phyloP scores from a whole-genome alignment of 2,888 invertebrate genomes.

The Drosophila vallismaia region DNA sequence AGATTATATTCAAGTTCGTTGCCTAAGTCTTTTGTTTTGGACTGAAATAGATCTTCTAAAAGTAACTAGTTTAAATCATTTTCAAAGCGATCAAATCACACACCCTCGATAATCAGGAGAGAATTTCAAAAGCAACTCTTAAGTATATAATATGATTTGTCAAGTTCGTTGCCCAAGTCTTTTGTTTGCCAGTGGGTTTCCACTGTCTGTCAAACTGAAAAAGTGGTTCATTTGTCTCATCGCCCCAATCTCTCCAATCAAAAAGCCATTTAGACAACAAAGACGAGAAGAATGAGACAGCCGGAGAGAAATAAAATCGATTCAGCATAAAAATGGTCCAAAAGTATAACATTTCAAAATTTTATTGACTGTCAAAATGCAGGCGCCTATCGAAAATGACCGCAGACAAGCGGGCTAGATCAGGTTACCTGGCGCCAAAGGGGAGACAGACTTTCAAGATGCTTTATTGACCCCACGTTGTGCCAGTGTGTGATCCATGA shows the following conservation, averaged over 20 bases:
- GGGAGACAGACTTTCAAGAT: conserved; percentile 33
- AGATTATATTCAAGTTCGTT: conserved; percentile 54
- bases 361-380: conserved; percentile 80
- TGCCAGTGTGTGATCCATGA: conserved; percentile 25
- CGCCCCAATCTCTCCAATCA: conserved; percentile 75
- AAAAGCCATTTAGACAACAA: conserved; percentile 71
- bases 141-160: conserved; percentile 33
- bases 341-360: conserved; percentile 81
- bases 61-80: not conserved
- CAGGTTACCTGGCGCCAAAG: conserved; percentile 42
- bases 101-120: not conserved
- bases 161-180: conserved; percentile 72
- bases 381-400: conserved; percentile 36
- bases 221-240: conserved; percentile 73
- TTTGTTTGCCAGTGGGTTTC: conserved; percentile 48
- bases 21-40: conserved; percentile 60
- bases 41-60: not conserved
- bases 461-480: conserved; percentile 54
- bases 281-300: conserved; percentile 19
- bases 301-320: conserved; percentile 57
- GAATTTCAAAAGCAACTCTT: not conserved
- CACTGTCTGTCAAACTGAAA: conserved; percentile 70
- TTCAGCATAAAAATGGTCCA: conserved; percentile 54
- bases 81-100: not conserved
- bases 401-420: conserved; percentile 34